Evolutionary conservation across 1,140 invertebrate genomes (phyloP), one percentile per base, ranked within the genome.

Genomic region (Chionoecetes opilio): DNA sequence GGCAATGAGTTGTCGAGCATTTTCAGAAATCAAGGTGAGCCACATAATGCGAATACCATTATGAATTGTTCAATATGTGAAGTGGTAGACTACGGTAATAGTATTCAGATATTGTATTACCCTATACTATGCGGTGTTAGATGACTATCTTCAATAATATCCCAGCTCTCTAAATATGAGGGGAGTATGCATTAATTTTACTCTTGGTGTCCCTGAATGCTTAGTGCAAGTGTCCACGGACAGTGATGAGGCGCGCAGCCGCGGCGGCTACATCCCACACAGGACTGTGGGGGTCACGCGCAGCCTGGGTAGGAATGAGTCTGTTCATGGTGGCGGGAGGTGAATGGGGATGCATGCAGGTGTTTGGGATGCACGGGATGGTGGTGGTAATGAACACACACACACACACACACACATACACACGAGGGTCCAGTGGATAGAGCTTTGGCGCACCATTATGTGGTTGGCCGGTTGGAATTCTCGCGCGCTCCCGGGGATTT

Each of bases 11-110:
- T 95, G 38, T 91, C 94, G 14, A 95, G 86, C 92, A 95, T 92
- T 87, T 95, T 95, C 85, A 95, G 87, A 82, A 92, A 92, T 92
- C 89, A 95, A 95, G 94, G 94, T 95, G 94, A 95, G 94, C 88
- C 88, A 53, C 53, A n/a, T 53, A 17, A 53, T 53, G 46, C 21
- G 21, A 53, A n/a, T n/a, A n/a, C 46, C 21, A 0, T 53, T 14
- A 53, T 53, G 46, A 53, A 9, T 14, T 53, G 11, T 53, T 53
- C 46, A 53, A 9, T 53, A 53, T 17, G 11, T 53, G 21, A n/a
- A 9, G 21, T 53, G 46, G 11, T 14, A 2, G 11, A 53, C 11
- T 53, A 53, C 11, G 11, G 11, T 53, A 2, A 53, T 53, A 53
- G 9, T 2, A 53, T 53, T 53, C 11, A 53, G 21, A 53, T 53